phyloP scores from a whole-genome alignment of 2,888 invertebrate species.

The Xestia xanthographa region DNA sequence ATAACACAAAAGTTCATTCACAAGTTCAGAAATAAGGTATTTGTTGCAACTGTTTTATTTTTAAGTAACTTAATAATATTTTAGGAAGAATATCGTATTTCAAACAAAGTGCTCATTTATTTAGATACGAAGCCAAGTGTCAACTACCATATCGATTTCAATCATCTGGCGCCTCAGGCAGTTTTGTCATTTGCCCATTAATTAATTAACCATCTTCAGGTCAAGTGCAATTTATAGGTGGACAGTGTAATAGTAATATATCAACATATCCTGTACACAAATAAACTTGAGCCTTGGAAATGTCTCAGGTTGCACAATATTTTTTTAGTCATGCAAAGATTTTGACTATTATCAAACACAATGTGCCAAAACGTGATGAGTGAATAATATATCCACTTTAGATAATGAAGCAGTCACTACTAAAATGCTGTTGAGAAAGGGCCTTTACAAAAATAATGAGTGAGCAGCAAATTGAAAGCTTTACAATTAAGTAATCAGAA shows the following conservation, averaged over 20 bases:
- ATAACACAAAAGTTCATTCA: slow-evolving; percentile 8
- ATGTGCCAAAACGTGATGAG: not conserved
- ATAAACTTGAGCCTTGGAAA: not conserved
- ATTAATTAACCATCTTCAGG: slow-evolving; percentile 22
- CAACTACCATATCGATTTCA: slow-evolving; percentile 35
- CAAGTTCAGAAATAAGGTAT: not conserved
- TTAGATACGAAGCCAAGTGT: slow-evolving; percentile 7
- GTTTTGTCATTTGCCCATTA: slow-evolving; percentile 8
- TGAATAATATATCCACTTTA: not conserved
- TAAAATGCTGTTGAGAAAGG: not conserved
- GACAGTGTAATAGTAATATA: not conserved
- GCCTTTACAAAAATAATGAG: not conserved
- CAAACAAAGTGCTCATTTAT: slow-evolving; percentile 9
- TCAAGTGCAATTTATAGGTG: not conserved
- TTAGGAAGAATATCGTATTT: slow-evolving; percentile 17
- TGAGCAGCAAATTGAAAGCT: not conserved
- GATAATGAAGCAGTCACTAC: not conserved
- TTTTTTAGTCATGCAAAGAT: not conserved
- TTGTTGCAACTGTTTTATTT: slow-evolving; percentile 4
- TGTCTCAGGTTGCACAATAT: not conserved
- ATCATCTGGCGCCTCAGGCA: slow-evolving; percentile 1
- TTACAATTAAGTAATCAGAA: slow-evolving; percentile 7
- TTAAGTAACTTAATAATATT: not conserved
- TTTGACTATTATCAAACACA: slow-evolving; percentile 7
- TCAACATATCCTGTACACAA: not conserved